Percentiles rank a stretch among this genome's conserved stretches.
Conservation (phyloP, 35 echinoderm and acorn worm species). For the Anneissia japonica region DNA sequence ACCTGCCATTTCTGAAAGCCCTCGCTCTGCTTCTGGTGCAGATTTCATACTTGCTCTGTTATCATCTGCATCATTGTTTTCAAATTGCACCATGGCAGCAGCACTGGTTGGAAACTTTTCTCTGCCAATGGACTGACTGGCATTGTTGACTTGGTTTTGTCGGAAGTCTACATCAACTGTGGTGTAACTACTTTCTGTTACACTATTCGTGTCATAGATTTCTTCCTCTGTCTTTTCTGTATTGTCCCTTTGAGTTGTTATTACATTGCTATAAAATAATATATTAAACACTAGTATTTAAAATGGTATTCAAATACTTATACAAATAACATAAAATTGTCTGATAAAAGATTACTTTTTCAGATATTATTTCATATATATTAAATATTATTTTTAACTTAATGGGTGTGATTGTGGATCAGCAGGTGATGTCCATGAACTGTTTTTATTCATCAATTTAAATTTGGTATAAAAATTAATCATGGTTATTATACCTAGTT, state of each 20-base stretch:
- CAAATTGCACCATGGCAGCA: neutral
- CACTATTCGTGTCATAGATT: neutral
- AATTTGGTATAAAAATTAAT: too few relatives aligned
- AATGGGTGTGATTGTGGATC: too few relatives aligned
- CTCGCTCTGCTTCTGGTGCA: neutral
- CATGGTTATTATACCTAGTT: neutral
- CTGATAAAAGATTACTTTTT: too few relatives aligned
- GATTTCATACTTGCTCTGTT: neutral
- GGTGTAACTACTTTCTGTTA: neutral
- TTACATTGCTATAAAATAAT: neutral
- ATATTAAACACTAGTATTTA: too few relatives aligned
- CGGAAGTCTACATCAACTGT: neutral
- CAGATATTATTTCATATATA: too few relatives aligned
- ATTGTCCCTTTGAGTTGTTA: neutral
- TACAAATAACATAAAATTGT: too few relatives aligned
- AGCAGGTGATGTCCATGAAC: too few relatives aligned
- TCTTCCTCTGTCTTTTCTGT: neutral
- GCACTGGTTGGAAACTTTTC: neutral
- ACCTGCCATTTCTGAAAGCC: neutral
- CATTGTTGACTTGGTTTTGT: neutral
- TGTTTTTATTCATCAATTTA: too few relatives aligned
- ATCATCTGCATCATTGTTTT: neutral
- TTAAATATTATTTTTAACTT: too few relatives aligned
- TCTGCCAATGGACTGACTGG: neutral
- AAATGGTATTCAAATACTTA: too few relatives aligned